A percentile compares a stretch with the other conserved stretches of the same genome.
These are phyloP conservation scores for Neolamprologus ventralis DNA, from an alignment of 2,113 vertebrate genomes.

Conservation along the genomic window DNA sequence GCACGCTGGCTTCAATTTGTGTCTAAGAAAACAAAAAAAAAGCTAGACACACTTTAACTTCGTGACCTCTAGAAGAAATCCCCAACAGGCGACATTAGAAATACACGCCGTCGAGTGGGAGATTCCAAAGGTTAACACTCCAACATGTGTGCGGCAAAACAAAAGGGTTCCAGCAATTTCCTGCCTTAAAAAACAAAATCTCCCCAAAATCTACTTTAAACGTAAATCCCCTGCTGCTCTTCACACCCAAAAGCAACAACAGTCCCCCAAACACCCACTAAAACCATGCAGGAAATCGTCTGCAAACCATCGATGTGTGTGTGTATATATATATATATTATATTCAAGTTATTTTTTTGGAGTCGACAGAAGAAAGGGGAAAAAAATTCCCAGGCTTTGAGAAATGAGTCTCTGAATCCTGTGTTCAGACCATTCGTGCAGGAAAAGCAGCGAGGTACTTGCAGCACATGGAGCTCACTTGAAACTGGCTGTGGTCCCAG, in stretches of 20 bases:
- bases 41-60: neutral
- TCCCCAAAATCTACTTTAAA: constrained; percentile 50
- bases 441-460: neutral
- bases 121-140: constrained; percentile 23
- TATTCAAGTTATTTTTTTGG: neutral
- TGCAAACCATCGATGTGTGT: neutral
- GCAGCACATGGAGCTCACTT: neutral
- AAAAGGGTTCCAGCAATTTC: neutral
- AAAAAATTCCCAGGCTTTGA: neutral
- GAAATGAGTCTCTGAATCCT: neutral
- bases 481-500: constrained; percentile 16
- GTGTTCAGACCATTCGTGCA: neutral
- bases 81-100: neutral
- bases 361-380: neutral
- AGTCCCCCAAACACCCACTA: constrained; percentile 26
- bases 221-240: constrained; percentile 42
- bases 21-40: neutral
- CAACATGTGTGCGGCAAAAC: constrained; percentile 11
- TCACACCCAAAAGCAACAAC: constrained; percentile 59
- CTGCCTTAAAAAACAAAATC: constrained; percentile 43
- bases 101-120: neutral
- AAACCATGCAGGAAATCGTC: neutral
- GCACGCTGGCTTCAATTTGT: neutral
- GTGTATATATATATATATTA: neutral
- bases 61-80: neutral